phyloP scores from a whole-genome alignment of 2,888 invertebrate genomes.

The Hydrotaea cyrtoneurina region DNA sequence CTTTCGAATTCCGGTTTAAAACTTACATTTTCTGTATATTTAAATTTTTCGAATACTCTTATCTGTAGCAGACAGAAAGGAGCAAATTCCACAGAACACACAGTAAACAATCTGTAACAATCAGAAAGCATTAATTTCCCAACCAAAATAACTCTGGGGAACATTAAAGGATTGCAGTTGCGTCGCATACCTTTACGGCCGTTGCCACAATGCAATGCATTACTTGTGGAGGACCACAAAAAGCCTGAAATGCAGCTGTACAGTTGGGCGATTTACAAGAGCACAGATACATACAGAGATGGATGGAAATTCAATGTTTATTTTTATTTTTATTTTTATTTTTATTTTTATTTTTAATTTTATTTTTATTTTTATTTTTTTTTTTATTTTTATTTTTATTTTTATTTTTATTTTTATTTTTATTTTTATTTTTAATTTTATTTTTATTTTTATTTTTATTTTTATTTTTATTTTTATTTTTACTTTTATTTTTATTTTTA shows the following conservation, averaged over 20 bases:
- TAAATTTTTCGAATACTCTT: neutral
- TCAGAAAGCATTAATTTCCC: slow-evolving; percentile 40
- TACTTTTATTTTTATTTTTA: too few relatives aligned
- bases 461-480: too few relatives aligned
- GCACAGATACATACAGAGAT: neutral
- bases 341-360: too few relatives aligned
- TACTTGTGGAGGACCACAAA: slow-evolving; percentile 31
- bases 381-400: too few relatives aligned
- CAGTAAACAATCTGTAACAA: slow-evolving; percentile 28
- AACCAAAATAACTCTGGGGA: slow-evolving; percentile 31
- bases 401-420: too few relatives aligned
- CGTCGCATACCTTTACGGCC: neutral
- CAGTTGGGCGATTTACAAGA: neutral
- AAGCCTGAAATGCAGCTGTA: slow-evolving; percentile 9
- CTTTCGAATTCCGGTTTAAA: too few relatives aligned
- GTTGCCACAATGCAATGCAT: neutral
- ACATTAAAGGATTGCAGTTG: neutral
- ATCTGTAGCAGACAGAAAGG: neutral
- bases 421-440: too few relatives aligned
- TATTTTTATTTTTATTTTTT: too few relatives aligned
- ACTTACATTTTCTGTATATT: too few relatives aligned
- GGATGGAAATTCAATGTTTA: too few relatives aligned
- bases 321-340: too few relatives aligned
- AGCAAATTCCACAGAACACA: slow-evolving; percentile 26
- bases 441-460: too few relatives aligned